Evolutionary conservation across 2,113 vertebrate species (phyloP), one percentile per base, ranked within the genome.

Genomic region (Eretmochelys imbricata): DNA sequence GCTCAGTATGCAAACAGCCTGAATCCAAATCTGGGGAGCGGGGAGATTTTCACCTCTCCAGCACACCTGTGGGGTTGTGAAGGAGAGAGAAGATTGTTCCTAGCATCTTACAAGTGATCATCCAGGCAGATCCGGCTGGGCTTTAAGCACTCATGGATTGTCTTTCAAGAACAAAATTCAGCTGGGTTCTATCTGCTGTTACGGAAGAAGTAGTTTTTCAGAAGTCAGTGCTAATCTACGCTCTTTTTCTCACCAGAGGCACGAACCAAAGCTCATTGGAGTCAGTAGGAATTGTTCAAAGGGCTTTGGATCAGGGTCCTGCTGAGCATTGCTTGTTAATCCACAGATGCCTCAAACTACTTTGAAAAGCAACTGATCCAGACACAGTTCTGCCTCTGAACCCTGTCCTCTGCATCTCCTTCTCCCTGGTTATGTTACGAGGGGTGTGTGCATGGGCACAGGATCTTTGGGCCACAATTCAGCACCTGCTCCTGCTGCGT

Each of bases 401-500:
- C 35, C 9, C 49, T 85, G 13, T 38, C 38, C 2, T 31, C 50
- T 38, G 4, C 50, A 46, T 51, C 50, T 85, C 87, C 86, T 91
- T 53, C 59, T 85, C 78, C 83, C 85, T 6, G 1, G 49, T 88
- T 88, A 90, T 95, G 91, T 93, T 91, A 80, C 88, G 93, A 96
- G 88, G 54, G 82, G 88, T 95, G 86, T 93, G 84, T 95, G 88
- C 94, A 84, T 93, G 88, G 62, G 93, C 92, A 89, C 84, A 84
- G 89, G 86, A 84, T 91, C 88, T 94, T 93, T 90, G 92, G 93
- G 94, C 5, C 29, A 49, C 65, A 42, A 20, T 12, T 42, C 27
- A 38, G n/a, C 65, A 22, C 14, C 13, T 85, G 24, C 25, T 8
- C 16, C 62, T 4, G 8, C 10, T 8, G 16, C n/a, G 5, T 72